Base-by-base conservation (phyloP, 2,113 vertebrate species). In the Motacilla alba region DNA sequence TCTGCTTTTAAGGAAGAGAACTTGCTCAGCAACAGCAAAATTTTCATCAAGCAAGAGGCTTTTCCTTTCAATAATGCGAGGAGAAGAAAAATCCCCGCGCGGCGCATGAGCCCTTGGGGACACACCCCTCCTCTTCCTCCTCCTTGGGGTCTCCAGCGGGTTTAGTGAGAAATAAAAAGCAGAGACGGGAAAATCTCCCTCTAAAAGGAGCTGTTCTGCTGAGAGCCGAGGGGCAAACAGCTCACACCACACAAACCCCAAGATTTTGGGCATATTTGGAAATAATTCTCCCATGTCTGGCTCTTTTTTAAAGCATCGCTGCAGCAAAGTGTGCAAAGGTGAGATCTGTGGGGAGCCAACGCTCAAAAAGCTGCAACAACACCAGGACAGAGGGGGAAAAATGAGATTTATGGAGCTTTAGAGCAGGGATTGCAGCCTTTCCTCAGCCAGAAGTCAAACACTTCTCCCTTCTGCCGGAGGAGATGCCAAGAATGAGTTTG, bases 1-100 rank as follows among this genome's bases (percentile, higher is more conserved):
- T 89, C 31, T 89, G 96, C 93, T 94, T 96, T 91, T 62, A 20
- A 55, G 76, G 64, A 23, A 14, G 41, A 90, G 77, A 94, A 92
- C 46, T n/a, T 39, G 64, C 83, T 75, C 89, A 52, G 62, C 13
- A 81, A 89, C 85, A 97, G 92, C 33, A 93, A 49, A 90, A 70
- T 83, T 77, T 59, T 41, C 90, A 91, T 43, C 77, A 33, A 75
- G 76, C 76, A 66, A 74, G 47, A 93, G 93, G 66, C 43, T 94
- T 87, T 55, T 44, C 74, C 68, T 79, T 94, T 93, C 52, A 83
- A 66, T 26, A 73, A 6, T 16, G 59, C 5, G 77, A 91, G 27
- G 77, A 90, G 15, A 58, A 72, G 84, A 84, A 47, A 86, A 92
- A 69, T 66, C 87, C 63, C 62, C 60, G 59, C 10, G 62, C 69